Evolutionary conservation across 2,888 invertebrate species (phyloP).

Genomic region (Nymphalis polychloros): DNA sequence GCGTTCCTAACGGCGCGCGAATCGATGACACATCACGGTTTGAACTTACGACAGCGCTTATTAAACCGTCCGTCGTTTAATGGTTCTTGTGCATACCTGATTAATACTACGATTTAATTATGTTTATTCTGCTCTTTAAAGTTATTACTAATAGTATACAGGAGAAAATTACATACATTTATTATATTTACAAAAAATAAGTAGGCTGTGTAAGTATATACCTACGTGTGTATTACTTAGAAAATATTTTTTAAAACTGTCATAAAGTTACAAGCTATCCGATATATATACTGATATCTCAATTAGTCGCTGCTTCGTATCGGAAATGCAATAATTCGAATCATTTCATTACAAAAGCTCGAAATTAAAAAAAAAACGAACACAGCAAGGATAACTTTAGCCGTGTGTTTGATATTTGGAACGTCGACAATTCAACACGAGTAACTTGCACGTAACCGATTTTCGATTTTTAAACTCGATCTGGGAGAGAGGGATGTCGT

Average conservation of each 20-base stretch:
- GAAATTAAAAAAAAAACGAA: slow-evolving; percentile 5
- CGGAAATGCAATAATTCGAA: no score
- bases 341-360: background rate
- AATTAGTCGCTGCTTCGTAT: no score
- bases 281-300: no score
- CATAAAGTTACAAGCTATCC: no score
- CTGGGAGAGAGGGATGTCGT: slow-evolving; percentile 1
- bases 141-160: no score
- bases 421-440: slow-evolving; percentile 18
- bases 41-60: slow-evolving; percentile 50
- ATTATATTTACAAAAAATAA: no score
- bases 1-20: slow-evolving; percentile 66
- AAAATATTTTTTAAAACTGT: no score
- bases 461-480: slow-evolving; percentile 31
- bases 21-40: slow-evolving; percentile 54
- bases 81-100: background rate
- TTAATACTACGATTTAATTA: no score
- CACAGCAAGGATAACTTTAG: background rate
- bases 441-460: slow-evolving; percentile 32
- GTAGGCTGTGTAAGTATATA: no score
- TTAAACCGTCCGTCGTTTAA: slow-evolving; percentile 40
- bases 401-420: slow-evolving; percentile 20
- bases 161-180: no score
- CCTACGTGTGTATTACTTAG: no score
- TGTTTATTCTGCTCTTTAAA: no score